Evolutionary conservation across 2,113 vertebrate species (phyloP), one percentile per base, ranked within the genome.

Genomic region (Sciurus niger): DNA sequence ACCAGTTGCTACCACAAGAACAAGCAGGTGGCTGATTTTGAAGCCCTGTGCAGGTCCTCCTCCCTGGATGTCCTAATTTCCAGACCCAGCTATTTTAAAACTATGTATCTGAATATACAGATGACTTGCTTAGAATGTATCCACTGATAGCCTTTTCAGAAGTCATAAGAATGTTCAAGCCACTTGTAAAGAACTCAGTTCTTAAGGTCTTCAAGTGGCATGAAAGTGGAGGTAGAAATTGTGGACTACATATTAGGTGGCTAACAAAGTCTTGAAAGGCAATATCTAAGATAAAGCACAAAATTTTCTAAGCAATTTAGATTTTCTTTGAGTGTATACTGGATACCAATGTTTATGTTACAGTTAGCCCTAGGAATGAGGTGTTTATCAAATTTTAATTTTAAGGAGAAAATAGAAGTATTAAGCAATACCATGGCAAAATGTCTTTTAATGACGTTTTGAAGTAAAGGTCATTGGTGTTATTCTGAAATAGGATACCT

Each of bases 261-360:
- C 37, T 73, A 80, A 90, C 55, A 86, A 96, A 32, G 4, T 7
- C 43, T 63, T 93, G 55, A 89, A 89, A 91, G 32, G 3, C n/a
- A 73, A n/a, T 95, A 92, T 95, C 72, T 92, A 96, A 95, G 63
- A 77, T 43, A 94, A 84, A 85, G 20, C 16, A n/a, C 18, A 88
- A 92, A 83, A 72, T 51, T 65, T 58, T 28, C 34, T 83, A 63
- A 94, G 55, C 12, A 77, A 83, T 70, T 95, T 89, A 60, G 37
- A 91, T 83, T 93, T 93, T 93, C 70, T 96, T 83, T 72, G n/a
- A 24, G 67, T 22, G 2, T 8, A 67, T 72, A 72, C 48, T 20
- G 16, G 30, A 74, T 73, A 40, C 20, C 83, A 60, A 40, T 84
- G 40, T 80, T 73, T 89, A 60, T 63, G 63, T 88, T 94, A 60